These are phyloP conservation scores for Siphamia tubifer DNA, from an alignment of 2,113 vertebrate genomes.

Conservation along the genomic window DNA sequence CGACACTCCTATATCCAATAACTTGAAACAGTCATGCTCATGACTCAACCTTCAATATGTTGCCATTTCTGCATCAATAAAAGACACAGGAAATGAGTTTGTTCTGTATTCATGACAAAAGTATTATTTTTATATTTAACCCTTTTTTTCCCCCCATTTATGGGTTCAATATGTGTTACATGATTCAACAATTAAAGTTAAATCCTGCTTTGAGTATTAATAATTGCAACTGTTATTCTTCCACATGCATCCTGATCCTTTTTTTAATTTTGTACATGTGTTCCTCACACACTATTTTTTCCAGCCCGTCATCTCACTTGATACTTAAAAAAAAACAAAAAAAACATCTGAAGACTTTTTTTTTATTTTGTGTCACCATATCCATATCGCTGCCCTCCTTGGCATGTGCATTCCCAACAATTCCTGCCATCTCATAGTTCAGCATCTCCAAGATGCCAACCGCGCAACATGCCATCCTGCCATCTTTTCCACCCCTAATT, in stretches of 20 bases:
- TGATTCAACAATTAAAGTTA: no score
- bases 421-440: slow-evolving; percentile 12
- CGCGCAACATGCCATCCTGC: slow-evolving; percentile 29
- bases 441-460: slow-evolving; percentile 44
- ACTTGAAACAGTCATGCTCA: slow-evolving; percentile 10
- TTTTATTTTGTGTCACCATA: slow-evolving; percentile 12
- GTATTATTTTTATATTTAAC: rapidly evolving
- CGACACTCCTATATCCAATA: slow-evolving; percentile 34
- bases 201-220: no score
- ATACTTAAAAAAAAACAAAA: background rate
- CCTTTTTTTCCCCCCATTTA: background rate
- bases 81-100: background rate
- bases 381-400: slow-evolving; percentile 26
- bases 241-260: no score
- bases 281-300: background rate
- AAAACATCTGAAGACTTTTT: background rate
- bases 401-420: slow-evolving; percentile 18
- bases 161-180: background rate
- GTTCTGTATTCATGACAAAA: background rate
- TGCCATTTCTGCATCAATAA: slow-evolving; percentile 39
- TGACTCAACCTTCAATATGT: background rate
- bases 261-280: no score
- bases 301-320: background rate
- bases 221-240: background rate
- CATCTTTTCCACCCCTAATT: slow-evolving; percentile 62